Percentiles rank a stretch among this genome's conserved stretches.
These are phyloP conservation scores for Gymnocheta viridis DNA, from an alignment of 2,888 invertebrate species.

Conservation along the genomic window DNA sequence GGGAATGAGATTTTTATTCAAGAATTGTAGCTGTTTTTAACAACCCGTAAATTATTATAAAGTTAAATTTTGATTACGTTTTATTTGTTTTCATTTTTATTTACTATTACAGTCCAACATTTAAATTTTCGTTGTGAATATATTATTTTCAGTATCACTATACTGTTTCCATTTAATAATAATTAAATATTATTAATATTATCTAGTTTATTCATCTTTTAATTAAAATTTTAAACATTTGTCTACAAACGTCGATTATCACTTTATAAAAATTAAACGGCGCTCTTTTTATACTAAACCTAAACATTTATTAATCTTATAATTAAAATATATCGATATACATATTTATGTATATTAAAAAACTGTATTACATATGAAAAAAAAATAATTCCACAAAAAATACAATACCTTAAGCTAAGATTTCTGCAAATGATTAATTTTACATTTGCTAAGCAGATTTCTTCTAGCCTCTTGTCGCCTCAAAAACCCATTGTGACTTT, in stretches of 20 bases:
- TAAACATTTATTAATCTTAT: conserved; percentile 34
- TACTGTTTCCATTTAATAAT: no score
- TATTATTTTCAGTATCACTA: no score
- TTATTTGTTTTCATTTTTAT: no score
- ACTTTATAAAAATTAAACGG: background rate
- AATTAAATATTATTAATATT: no score
- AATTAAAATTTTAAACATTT: background rate
- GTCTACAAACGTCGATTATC: background rate
- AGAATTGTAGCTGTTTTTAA: no score
- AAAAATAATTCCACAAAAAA: background rate
- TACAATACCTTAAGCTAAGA: conserved; percentile 26
- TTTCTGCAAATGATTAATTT: conserved; percentile 3
- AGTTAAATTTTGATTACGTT: no score
- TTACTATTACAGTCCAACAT: no score
- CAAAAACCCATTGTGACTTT: conserved; percentile 25
- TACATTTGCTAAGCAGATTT: conserved; percentile 14
- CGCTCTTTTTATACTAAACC: conserved; percentile 1
- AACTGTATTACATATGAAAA: conserved; percentile 21
- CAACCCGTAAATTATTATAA: no score
- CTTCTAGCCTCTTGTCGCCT: conserved; percentile 41
- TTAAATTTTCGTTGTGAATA: no score
- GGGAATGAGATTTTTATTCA: no score
- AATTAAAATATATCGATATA: background rate
- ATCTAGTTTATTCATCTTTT: no score
- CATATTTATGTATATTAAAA: conserved; percentile 2